Percentiles rank a stretch among this genome's conserved stretches.
Evolutionary conservation across 2,797 vertebrate species (phyloP).

Genomic region (Darevskia nairensis): DNA sequence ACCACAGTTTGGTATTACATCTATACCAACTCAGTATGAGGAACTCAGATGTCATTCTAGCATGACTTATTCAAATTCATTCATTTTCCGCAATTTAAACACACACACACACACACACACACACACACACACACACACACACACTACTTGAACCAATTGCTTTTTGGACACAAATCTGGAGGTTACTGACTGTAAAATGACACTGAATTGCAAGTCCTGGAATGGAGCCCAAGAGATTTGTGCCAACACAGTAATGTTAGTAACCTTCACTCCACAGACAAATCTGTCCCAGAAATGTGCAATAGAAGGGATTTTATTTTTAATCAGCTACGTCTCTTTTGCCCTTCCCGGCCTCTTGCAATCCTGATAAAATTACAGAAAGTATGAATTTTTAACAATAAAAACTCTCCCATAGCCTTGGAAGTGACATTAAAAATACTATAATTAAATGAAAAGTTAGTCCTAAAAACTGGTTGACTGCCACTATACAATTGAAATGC

Average conservation of each 20-base stretch:
- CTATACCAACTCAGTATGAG: background rate
- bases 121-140: too few species aligned
- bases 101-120: background rate
- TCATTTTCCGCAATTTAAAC: background rate
- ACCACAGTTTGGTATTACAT: background rate
- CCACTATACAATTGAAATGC: background rate
- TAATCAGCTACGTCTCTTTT: slow-evolving; percentile 19
- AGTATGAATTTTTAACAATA: background rate
- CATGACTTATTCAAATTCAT: background rate
- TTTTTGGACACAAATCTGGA: slow-evolving; percentile 13
- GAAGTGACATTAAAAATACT: background rate
- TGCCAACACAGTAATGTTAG: background rate
- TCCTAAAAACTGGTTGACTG: background rate
- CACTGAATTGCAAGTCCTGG: slow-evolving; percentile 20
- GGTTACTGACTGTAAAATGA: background rate
- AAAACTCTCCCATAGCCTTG: slow-evolving; percentile 48
- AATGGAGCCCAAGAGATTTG: background rate
- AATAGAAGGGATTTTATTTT: slow-evolving; percentile 32
- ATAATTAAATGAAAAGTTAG: background rate
- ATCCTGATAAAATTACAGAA: slow-evolving; percentile 28
- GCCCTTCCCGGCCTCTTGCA: background rate
- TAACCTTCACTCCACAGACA: background rate
- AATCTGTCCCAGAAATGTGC: slow-evolving; percentile 36
- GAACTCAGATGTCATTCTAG: background rate
- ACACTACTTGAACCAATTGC: background rate